A percentile compares a stretch with the other conserved stretches of the same genome.
These are phyloP conservation scores for Coregonus suidteri DNA, from an alignment of 2,797 vertebrate genomes.

Conservation along the genomic window DNA sequence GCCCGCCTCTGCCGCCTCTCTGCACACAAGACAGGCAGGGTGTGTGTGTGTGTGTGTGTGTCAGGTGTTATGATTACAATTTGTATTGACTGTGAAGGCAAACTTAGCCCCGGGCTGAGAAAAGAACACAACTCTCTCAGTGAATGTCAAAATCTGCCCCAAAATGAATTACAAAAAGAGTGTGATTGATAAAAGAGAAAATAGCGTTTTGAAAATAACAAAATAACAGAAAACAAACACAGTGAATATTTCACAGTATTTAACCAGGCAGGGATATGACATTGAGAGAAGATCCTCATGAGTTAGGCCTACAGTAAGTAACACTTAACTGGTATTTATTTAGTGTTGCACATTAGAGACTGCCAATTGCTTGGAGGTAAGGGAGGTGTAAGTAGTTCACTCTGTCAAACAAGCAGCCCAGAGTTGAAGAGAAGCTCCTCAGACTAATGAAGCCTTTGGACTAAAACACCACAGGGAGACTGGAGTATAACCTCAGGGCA, in stretches of 20 bases:
- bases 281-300: slow-evolving; percentile 32
- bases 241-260: slow-evolving; percentile 21
- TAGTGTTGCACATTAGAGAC: slow-evolving; percentile 20
- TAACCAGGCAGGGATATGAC: neutral
- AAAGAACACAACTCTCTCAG: slow-evolving; percentile 27
- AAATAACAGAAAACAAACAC: slow-evolving; percentile 26
- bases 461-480: slow-evolving; percentile 26
- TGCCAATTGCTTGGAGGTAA: slow-evolving; percentile 24
- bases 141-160: slow-evolving; percentile 20
- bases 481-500: slow-evolving; percentile 25
- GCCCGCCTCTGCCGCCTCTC: slow-evolving; percentile 72
- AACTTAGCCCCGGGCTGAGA: slow-evolving; percentile 56
- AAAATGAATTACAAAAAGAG: slow-evolving; percentile 29
- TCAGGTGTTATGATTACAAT: slow-evolving; percentile 66
- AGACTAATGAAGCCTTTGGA: slow-evolving; percentile 21
- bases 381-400: slow-evolving; percentile 31
- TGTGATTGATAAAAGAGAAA: slow-evolving; percentile 2
- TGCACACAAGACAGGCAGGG: slow-evolving; percentile 69
- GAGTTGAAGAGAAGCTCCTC: slow-evolving; percentile 1
- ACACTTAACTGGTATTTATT: slow-evolving; percentile 39
- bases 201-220: slow-evolving; percentile 12
- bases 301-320: slow-evolving; percentile 37
- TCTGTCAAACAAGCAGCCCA: slow-evolving; percentile 11
- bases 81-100: slow-evolving; percentile 77
- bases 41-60: slow-evolving; percentile 18